Base-by-base conservation (phyloP, 2,797 vertebrate species). In the Sus cebifrons region DNA sequence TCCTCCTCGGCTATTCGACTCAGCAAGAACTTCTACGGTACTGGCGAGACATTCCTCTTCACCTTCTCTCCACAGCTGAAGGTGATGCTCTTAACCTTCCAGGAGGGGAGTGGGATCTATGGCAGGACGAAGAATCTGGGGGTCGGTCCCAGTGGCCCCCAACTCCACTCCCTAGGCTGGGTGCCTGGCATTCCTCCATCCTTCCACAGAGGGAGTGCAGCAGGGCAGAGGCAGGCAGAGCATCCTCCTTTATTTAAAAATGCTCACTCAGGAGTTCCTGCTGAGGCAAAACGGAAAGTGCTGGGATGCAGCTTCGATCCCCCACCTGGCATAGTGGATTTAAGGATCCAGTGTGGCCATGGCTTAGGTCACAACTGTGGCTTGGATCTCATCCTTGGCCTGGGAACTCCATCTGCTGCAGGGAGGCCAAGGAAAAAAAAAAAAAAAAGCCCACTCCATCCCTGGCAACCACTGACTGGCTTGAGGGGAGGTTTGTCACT, bases 1-100 rank as follows among this genome's bases (percentile, higher is more conserved):
- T 98, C 95, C 84, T 96, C 98, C 88, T 98, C 95, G 0, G 23
- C 98, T 18, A 75, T 99, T 49, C 97, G 56, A 73, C 83, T 97
- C 91, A 98, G 98, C 98, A 97, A 94, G 21, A 62, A 97, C 78
- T 99, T 99, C 97, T 99, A 98, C 0, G 98, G 99, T 7, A 98
- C 98, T 0, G 98, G 98, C 5, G 98, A 99, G 96, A 98, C 96
- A 0, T 99, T 99, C 74, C 97, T 99, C 58, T 99, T 98, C 97
- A 98, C 98, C 90, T 99, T 99, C 95, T 97, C 97, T 7, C 98
- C 98, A 0, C 94, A 98, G 78, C 96, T 99, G 84, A 99, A 99
- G 98, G 99, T 99, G 97, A 96, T 78, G 44, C 20, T 84, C 79
- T 27, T 81, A 67, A 1, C 29, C 23, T 89, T 18, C 40, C 0